These are phyloP conservation scores for Alentia gelatinosa DNA, from an alignment of 2,888 invertebrate species.

Conservation along the genomic window DNA sequence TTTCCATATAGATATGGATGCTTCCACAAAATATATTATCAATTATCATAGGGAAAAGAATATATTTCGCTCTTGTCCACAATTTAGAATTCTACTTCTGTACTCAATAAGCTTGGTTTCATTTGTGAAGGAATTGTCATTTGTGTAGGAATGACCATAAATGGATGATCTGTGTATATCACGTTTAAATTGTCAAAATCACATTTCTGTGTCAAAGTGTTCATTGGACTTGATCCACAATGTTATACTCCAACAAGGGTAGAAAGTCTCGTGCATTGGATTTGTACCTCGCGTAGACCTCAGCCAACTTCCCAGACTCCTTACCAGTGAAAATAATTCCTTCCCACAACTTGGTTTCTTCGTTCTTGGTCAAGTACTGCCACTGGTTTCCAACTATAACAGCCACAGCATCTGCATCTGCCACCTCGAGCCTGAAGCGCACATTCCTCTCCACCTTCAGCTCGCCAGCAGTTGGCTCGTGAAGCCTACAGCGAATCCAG, in stretches of 20 bases:
- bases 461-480: conserved; percentile 77
- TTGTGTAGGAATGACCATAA: no score
- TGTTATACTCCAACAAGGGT: conserved; percentile 75
- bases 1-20: no score
- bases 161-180: no score
- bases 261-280: conserved; percentile 73
- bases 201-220: neutral
- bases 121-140: no score
- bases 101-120: no score
- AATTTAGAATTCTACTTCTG: no score
- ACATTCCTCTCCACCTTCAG: conserved; percentile 75
- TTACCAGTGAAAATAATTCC: conserved; percentile 73
- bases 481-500: conserved; percentile 76
- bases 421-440: conserved; percentile 75
- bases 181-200: neutral
- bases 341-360: conserved; percentile 75
- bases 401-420: conserved; percentile 76
- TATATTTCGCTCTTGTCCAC: no score
- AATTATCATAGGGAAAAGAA: no score
- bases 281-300: conserved; percentile 74
- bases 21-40: no score
- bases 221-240: conserved; percentile 64
- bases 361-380: conserved; percentile 72
- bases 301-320: conserved; percentile 66
- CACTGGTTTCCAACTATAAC: conserved; percentile 75